Base-by-base conservation (phyloP, 1,140 invertebrate genomes). In the Pseudachorutes palmiensis region DNA sequence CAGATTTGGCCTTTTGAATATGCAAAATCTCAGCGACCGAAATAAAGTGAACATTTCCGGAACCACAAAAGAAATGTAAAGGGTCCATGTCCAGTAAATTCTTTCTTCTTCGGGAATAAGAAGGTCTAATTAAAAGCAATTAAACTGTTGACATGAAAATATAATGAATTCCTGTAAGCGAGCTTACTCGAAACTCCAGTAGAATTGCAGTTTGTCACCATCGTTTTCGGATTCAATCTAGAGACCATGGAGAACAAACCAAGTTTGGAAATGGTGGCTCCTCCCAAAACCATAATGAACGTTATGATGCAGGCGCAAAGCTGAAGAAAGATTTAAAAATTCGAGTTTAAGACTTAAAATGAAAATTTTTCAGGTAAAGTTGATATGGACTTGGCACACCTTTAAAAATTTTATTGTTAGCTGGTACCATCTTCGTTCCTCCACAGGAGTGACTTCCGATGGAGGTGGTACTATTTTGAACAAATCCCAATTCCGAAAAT, bases 51-150 rank as follows among this genome's bases (percentile, higher is more conserved):
- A 75, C 0, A 79, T 33, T 71, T 82, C 81, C 0, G 81, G 81
- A 12, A 77, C 66, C 30, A 79, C 68, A 58, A 78, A 77, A 14
- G 73, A 72, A 60, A 81, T 78, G 51, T 79, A 76, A 14, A 82
- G 57, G 45, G 75, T 74, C 81, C 81, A 82, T 1, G 76, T 76
- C 81, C 81, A 82, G 2, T 74, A 75, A 24, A 79, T 72, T 64
- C 76, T 73, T 69, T 81, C 79, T 26, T 70, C 62, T 48, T 70
- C 70, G 0, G 74, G 64, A 24, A 64, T 69, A 9, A 32, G 32
- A 3, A 5, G 58, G 2, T 9, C 30, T 28, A n/a, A n/a, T n/a
- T n/a, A n/a, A n/a, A n/a, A n/a, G 58, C 9, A 16, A 31, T 5
- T 30, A 60, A 30, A 29, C 26, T 5, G 2, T 12, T 5, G 29